Evolutionary conservation across 2,113 vertebrate species (phyloP).

Genomic region (Corythoichthys intestinalis): DNA sequence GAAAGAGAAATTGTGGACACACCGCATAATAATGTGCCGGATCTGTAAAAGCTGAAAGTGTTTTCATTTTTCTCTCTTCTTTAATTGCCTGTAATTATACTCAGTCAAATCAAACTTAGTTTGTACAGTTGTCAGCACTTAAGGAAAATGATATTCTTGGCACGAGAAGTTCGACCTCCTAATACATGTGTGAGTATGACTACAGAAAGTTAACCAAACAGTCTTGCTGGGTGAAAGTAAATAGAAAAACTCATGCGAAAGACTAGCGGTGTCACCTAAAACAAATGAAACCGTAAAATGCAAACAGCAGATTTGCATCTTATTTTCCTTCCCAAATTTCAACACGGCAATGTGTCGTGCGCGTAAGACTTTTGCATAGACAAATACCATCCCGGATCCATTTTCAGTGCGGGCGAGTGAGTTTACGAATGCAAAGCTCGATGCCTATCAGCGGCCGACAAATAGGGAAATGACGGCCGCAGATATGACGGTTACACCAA

Average conservation of each 20-base stretch:
- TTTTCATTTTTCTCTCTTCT: constrained; percentile 38
- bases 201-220: background rate
- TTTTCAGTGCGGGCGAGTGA: constrained; percentile 27
- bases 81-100: constrained; percentile 60
- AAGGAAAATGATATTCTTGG: constrained; percentile 68
- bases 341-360: background rate
- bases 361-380: constrained; percentile 2
- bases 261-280: background rate
- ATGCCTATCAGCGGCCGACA: constrained; percentile 56
- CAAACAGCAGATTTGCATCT: constrained; percentile 70
- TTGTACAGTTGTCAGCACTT: constrained; percentile 72
- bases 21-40: constrained; percentile 36
- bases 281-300: constrained; percentile 37
- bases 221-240: background rate
- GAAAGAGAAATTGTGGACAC: constrained; percentile 42
- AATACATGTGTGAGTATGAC: background rate
- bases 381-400: constrained; percentile 57
- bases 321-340: constrained; percentile 70
- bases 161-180: constrained; percentile 52
- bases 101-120: constrained; percentile 53
- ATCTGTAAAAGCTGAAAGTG: constrained; percentile 25
- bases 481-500: constrained; percentile 59
- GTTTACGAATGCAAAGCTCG: constrained; percentile 68
- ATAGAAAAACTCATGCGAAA: background rate
- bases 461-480: constrained; percentile 65